A percentile compares a stretch with the other conserved stretches of the same genome.
Evolutionary conservation across 2,113 vertebrate species (phyloP).

Genomic region (Piaya cayana): DNA sequence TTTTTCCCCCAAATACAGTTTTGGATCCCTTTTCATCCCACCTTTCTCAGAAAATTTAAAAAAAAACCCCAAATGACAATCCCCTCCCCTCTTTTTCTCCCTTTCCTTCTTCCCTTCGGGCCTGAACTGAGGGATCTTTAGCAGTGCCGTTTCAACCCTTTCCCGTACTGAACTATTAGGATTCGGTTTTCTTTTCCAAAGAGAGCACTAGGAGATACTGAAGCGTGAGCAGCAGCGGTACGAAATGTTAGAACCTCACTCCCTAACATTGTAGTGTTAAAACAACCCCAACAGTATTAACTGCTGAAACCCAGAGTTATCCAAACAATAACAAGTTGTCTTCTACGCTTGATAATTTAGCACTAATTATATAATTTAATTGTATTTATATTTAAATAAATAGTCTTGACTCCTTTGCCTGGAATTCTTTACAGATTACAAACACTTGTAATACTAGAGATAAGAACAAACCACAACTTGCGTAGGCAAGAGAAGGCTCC

Average conservation of each 20-base stretch:
- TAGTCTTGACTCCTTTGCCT: constrained; percentile 60
- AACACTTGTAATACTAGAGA: constrained; percentile 39
- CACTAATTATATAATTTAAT: constrained; percentile 71
- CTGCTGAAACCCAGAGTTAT: constrained; percentile 20
- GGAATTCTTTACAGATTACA: constrained; percentile 53
- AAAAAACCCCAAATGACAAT: neutral
- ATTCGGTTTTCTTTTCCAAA: neutral
- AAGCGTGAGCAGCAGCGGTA: constrained; percentile 23
- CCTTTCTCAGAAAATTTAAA: constrained; percentile 55
- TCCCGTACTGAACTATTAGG: neutral
- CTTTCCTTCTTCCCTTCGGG: neutral
- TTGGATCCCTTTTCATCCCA: constrained; percentile 64
- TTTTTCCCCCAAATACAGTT: constrained; percentile 51
- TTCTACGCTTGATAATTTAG: constrained; percentile 64
- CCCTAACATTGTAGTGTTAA: neutral
- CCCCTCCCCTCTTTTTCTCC: neutral
- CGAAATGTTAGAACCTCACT: constrained; percentile 15
- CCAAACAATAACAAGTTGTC: constrained; percentile 17
- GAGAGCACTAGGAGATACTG: constrained; percentile 7
- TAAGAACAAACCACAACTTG: constrained; percentile 37
- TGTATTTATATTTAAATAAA: constrained; percentile 76
- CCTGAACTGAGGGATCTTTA: constrained; percentile 3
- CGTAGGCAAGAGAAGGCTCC: constrained; percentile 14
- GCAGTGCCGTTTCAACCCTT: neutral
- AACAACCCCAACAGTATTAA: constrained; percentile 8